Evolutionary conservation across 2,113 vertebrate species (phyloP).

Genomic region (Ginglymostoma cirratum): DNA sequence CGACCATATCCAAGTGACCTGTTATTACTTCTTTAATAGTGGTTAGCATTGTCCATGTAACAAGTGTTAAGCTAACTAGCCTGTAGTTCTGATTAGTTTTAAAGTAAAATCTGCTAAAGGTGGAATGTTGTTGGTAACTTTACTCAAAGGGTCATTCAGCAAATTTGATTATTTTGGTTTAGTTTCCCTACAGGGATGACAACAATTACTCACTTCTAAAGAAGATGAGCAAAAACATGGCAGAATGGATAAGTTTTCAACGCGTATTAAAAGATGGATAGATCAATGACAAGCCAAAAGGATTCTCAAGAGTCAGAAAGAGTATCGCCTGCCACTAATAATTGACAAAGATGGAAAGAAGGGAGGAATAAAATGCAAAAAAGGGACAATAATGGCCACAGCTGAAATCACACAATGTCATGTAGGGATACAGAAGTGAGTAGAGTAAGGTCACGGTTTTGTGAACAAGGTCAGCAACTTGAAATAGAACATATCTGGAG

Average conservation of each 20-base stretch:
- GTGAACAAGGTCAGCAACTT: background rate
- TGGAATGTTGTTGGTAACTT: too few species aligned
- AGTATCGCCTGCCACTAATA: background rate
- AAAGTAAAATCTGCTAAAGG: too few species aligned
- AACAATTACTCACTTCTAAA: background rate
- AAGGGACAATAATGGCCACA: background rate
- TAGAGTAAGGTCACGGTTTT: background rate
- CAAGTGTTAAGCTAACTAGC: too few species aligned
- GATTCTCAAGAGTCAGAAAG: background rate
- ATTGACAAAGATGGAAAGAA: background rate
- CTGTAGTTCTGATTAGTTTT: too few species aligned
- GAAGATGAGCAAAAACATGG: background rate
- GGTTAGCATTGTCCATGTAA: too few species aligned
- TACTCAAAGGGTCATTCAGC: too few species aligned
- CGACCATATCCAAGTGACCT: too few species aligned
- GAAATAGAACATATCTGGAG: background rate
- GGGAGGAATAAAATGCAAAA: background rate
- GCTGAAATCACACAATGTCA: background rate
- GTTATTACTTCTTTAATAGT: too few species aligned
- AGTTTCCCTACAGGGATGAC: too few species aligned
- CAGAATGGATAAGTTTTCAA: background rate
- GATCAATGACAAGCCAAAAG: background rate
- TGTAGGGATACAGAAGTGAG: background rate
- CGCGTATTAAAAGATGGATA: background rate
- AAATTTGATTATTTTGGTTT: too few species aligned